phyloP scores from a whole-genome alignment of 2,888 invertebrate species.

The Cephonodes hylas region DNA sequence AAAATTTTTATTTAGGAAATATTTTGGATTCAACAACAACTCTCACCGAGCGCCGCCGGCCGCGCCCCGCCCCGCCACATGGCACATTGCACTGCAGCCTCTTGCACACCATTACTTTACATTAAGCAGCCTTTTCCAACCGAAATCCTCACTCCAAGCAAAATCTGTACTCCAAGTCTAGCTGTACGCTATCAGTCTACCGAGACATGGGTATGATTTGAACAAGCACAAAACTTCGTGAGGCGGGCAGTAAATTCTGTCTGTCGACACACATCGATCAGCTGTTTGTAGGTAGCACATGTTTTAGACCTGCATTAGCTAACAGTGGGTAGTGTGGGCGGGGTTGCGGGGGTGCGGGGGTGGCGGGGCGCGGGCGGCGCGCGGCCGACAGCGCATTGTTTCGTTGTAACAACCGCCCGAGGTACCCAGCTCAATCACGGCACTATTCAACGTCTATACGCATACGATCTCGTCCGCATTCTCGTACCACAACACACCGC shows the following conservation, averaged over 20 bases:
- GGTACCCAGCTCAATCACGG: conserved; percentile 41
- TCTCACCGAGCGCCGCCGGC: conserved; percentile 46
- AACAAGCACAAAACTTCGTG: not conserved
- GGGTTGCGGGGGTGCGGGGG: not conserved
- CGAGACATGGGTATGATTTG: not conserved
- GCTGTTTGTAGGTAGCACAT: not conserved
- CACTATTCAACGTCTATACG: conserved; percentile 31
- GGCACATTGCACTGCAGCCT: conserved; percentile 48
- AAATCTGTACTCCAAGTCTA: not conserved
- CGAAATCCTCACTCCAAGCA: not conserved
- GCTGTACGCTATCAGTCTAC: not conserved
- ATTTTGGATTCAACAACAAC: conserved; percentile 79
- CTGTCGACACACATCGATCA: not conserved
- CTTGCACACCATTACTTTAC: not conserved
- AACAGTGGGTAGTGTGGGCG: not conserved
- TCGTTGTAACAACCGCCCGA: conserved; percentile 71
- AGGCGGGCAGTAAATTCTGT: not conserved
- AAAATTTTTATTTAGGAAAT: conserved; percentile 82
- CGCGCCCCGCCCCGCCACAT: conserved; percentile 46
- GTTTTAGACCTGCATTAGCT: not conserved
- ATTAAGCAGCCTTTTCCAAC: not conserved
- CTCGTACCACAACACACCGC: conserved; percentile 49
- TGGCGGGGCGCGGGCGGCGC: not conserved
- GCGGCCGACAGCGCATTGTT: conserved; percentile 39
- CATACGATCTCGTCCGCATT: conserved; percentile 42